phyloP scores from a whole-genome alignment of 2,113 vertebrate genomes.

The Cyanoramphus novaezelandiae region DNA sequence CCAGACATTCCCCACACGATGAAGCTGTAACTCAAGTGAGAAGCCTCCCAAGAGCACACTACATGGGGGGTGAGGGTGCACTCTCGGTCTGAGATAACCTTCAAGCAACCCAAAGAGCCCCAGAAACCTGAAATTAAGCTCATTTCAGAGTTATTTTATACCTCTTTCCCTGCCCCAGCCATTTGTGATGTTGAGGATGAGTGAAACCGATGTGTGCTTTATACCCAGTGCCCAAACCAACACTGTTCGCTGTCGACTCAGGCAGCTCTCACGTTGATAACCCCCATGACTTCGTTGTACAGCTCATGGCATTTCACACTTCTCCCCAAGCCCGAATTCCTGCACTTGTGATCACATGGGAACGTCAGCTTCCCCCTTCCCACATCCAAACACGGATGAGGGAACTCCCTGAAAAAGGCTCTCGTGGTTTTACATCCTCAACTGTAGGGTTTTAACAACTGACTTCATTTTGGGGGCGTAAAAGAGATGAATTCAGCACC shows the following conservation, averaged over 20 bases:
- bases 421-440: not conserved
- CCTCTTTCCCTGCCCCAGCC: not conserved
- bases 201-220: not conserved
- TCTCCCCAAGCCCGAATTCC: not conserved
- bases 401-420: not conserved
- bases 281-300: not conserved
- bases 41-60: not conserved
- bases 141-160: not conserved
- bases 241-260: not conserved
- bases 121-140: not conserved
- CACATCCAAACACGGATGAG: not conserved
- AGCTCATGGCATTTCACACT: not conserved
- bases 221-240: not conserved
- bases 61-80: not conserved
- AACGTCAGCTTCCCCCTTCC: not conserved
- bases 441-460: accelerated
- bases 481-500: not conserved
- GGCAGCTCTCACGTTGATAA: not conserved
- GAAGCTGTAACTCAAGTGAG: not conserved
- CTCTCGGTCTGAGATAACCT: not conserved
- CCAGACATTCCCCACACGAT: not conserved
- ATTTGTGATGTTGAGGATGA: not conserved
- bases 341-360: not conserved
- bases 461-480: not conserved
- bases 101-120: not conserved